These are phyloP conservation scores for Melanerpes formicivorus DNA, from an alignment of 2,113 vertebrate genomes.

Conservation along the genomic window DNA sequence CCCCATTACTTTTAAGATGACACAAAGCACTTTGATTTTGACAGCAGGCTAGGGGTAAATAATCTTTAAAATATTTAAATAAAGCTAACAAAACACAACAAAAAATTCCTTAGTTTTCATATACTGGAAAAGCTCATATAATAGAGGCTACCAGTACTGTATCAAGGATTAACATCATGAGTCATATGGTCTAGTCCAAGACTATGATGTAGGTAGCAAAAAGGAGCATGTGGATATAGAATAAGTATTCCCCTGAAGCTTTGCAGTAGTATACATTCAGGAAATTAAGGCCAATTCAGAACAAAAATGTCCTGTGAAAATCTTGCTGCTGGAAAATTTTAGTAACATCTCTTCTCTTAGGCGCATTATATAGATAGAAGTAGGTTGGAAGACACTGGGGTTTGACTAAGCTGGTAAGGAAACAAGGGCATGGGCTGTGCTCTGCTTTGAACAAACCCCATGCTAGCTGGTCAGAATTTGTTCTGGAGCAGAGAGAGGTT, in stretches of 20 bases:
- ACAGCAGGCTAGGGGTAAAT: neutral
- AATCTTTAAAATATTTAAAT: neutral
- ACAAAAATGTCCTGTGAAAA: neutral
- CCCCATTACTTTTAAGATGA: neutral
- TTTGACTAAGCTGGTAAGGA: neutral
- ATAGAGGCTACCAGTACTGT: too few species aligned
- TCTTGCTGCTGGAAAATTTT: neutral
- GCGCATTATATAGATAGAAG: neutral
- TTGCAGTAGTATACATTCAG: neutral
- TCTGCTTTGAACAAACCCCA: neutral
- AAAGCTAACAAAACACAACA: neutral
- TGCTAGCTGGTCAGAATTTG: neutral
- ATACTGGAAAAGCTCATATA: neutral
- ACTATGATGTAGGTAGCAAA: neutral
- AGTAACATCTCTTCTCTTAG: neutral
- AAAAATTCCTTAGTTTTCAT: too few species aligned
- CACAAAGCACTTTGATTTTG: neutral
- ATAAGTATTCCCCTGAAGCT: neutral
- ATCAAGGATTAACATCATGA: neutral
- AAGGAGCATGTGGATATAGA: neutral
- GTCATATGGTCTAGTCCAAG: neutral
- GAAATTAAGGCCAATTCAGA: neutral
- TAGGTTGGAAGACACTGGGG: neutral
- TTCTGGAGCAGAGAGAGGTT: neutral
- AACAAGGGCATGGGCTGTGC: neutral